These are phyloP conservation scores for Drosophila ambigua DNA, from an alignment of 1,140 invertebrate species.

Conservation along the genomic window DNA sequence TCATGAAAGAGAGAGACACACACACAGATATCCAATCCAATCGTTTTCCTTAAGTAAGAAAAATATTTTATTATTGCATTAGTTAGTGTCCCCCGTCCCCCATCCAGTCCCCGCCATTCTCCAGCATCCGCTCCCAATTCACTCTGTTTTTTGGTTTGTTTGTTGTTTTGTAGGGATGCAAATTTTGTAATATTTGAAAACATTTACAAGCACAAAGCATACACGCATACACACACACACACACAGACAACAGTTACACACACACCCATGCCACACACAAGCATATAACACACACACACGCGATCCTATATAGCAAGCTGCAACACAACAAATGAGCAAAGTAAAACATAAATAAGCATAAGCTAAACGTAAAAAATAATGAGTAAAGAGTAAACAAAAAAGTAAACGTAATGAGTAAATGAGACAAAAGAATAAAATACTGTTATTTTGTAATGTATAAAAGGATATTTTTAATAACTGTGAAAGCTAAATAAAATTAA, in stretches of 20 bases:
- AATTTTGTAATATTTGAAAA: constrained; percentile 49
- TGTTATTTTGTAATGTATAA: constrained; percentile 84
- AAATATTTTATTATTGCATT: not conserved
- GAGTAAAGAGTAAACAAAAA: constrained; percentile 60
- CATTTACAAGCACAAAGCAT: constrained; percentile 73
- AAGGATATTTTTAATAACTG: constrained; percentile 84
- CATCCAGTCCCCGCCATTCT: not conserved
- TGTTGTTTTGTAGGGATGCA: constrained; percentile 24
- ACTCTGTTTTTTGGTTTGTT: constrained; percentile 17
- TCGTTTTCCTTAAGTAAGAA: no score
- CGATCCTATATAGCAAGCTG: constrained; percentile 69
- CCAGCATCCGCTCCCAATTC: not conserved
- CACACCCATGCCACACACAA: constrained; percentile 32
- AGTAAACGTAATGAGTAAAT: constrained; percentile 26
- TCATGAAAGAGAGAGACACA: not conserved
- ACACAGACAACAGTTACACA: constrained; percentile 25
- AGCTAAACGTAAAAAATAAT: constrained; percentile 54
- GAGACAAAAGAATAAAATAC: constrained; percentile 76
- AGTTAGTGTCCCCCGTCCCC: not conserved
- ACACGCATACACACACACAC: constrained; percentile 47
- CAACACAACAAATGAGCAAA: constrained; percentile 77
- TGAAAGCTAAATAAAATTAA: constrained; percentile 84
- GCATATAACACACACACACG: constrained; percentile 39
- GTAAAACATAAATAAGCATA: constrained; percentile 75
- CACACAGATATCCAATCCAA: no score